Base-by-base conservation (phyloP, 2,113 vertebrate genomes). In the Platichthys flesus region DNA sequence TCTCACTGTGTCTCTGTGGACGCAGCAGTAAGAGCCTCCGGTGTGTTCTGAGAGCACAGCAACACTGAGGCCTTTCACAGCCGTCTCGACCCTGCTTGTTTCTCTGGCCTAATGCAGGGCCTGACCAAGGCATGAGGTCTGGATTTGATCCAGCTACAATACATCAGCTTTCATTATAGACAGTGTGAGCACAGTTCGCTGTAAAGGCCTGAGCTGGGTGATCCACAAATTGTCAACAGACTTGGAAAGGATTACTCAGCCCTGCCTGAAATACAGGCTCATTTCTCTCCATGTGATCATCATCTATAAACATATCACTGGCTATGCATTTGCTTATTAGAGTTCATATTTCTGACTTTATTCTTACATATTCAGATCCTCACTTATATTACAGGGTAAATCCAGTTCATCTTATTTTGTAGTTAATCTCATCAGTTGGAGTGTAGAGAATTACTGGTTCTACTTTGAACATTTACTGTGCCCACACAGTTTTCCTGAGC, bases 31-130 rank as follows among this genome's bases (percentile, higher is more conserved):
- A 91, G 84, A 91, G 72, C 63, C 61, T 24, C 23, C 68, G 54
- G 73, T 85, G 76, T 84, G 7, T 68, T 71, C 69, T 2, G 61
- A 79, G 42, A 54, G 31, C 15, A 40, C 62, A 5, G 57, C 61
- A 77, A 91, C 89, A 91, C 81, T 87, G 80, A 16, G 12, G 77
- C 83, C 82, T 83, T 91, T 91, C 82, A 91, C 78, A 72, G 65
- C 51, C 35, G 14, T 62, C 7, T 8, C 9, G 1, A 28, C 37
- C 63, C 64, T 0, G 28, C 67, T 35, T 6, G 7, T 9, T 72
- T 21, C 57, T 64, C 35, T 59, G 60, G 23, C 69, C 59, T 31
- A 16, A 71, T 62, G 40, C 58, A 21, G 73, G 64, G 37, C 5
- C 67, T 45, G 76, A 79, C 70, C 72, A 71, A 61, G 61, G 75